These are phyloP conservation scores for Trachemys scripta DNA, from an alignment of 2,113 vertebrate genomes.

Conservation along the genomic window DNA sequence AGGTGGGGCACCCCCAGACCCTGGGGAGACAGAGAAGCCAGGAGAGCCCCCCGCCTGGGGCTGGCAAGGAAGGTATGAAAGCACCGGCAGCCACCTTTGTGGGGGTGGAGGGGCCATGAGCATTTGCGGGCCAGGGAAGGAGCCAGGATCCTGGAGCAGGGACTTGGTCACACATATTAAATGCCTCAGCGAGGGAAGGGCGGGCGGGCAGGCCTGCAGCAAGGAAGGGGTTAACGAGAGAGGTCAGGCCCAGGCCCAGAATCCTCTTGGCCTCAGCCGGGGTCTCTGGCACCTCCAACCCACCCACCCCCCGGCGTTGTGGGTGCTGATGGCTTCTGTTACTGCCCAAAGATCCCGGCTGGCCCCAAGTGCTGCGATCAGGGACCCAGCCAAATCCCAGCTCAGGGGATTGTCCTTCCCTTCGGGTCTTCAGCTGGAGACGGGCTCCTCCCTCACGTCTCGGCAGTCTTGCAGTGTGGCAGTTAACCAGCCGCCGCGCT, in stretches of 20 bases:
- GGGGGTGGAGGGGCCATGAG: not conserved
- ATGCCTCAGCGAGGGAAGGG: not conserved
- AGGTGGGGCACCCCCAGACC: not conserved
- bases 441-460: too few relatives aligned
- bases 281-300: too few relatives aligned
- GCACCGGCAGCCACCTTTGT: not conserved
- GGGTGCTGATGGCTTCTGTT: too few relatives aligned
- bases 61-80: not conserved
- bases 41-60: not conserved
- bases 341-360: too few relatives aligned
- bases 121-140: too few relatives aligned
- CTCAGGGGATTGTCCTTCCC: too few relatives aligned
- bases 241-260: too few relatives aligned
- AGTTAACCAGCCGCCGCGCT: not conserved
- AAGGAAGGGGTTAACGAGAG: not conserved
- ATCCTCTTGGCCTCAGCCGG: not conserved
- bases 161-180: too few relatives aligned
- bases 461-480: not conserved
- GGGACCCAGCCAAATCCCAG: too few relatives aligned
- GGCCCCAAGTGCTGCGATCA: too few relatives aligned
- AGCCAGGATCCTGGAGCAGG: not conserved
- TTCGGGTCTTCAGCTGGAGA: too few relatives aligned
- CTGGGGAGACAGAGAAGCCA: not conserved
- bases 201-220: not conserved
- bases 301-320: accelerated